Evolutionary conservation across 2,113 vertebrate genomes (phyloP), one percentile per base, ranked within the genome.

Genomic region (Reinhardtius hippoglossoides): DNA sequence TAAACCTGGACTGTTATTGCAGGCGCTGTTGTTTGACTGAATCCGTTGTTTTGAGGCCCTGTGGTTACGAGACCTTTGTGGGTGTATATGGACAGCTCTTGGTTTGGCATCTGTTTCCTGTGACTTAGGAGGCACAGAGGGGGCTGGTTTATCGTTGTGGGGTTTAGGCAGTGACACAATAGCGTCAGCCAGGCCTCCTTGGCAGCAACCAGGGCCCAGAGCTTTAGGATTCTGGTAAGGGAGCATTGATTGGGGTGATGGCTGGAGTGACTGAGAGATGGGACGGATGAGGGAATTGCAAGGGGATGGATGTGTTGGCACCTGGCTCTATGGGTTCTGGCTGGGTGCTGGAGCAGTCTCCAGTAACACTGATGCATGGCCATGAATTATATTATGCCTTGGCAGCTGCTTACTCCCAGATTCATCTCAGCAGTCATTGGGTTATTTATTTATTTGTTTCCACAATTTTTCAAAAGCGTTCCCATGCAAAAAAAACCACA

Each of bases 301-400:
- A 82, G 80, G 84, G 88, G 92, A 93, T 92, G 90, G 91, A 93
- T 92, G 89, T 90, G 86, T 81, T 94, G 93, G 93, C 93, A 93
- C 90, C 87, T 89, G 85, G 88, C 89, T 88, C 87, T 90, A 84
- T 84, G 92, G 90, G 91, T 90, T 87, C 90, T 93, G 92, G 89
- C 88, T 87, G 83, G 92, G 83, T 89, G 90, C 88, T 86, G 85
- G 85, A 93, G 88, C 85, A 71, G 87, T 88, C 92, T 90, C 90
- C 82, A 83, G 90, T 91, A 92, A 93, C 90, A 80, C 88, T 95
- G 95, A 95, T 94, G 93, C 95, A 93, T 94, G 87, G 90, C 93
- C 86, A 76, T 93, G 93, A 95, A 95, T 94, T 93, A 92, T 93
- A 94, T 95, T 94, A 93, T 70, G 77, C 85, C 86, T 85, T 94